Percentiles rank a stretch among this genome's conserved stretches.
These are phyloP conservation scores for Mellivora capensis DNA, from an alignment of 2,113 vertebrate genomes.

Conservation along the genomic window DNA sequence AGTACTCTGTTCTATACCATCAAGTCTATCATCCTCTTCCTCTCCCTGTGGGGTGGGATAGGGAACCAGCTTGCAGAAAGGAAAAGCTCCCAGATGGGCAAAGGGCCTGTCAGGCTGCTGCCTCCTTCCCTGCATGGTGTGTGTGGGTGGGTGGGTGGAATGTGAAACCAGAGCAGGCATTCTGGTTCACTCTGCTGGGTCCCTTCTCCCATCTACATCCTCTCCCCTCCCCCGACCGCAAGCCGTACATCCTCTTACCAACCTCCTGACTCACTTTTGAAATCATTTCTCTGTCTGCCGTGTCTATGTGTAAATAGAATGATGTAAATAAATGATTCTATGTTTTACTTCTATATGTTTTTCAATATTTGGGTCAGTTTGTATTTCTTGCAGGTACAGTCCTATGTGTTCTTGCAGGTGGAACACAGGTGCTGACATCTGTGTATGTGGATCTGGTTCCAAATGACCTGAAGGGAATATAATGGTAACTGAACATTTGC, in stretches of 20 bases:
- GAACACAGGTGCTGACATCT: neutral
- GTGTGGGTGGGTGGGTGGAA: neutral
- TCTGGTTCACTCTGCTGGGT: neutral
- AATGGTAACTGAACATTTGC: neutral
- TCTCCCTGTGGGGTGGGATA: neutral
- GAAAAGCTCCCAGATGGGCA: neutral
- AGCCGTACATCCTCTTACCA: neutral
- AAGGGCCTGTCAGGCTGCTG: neutral
- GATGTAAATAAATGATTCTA: neutral
- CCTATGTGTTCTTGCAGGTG: neutral
- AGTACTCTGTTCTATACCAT: neutral
- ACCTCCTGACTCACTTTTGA: neutral
- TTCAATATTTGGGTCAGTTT: neutral
- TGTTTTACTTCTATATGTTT: neutral
- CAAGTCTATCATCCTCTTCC: neutral
- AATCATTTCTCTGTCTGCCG: neutral
- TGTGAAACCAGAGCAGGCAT: neutral
- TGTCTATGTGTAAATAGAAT: neutral
- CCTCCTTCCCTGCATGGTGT: neutral
- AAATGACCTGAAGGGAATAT: neutral
- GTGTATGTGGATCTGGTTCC: neutral
- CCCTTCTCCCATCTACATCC: neutral
- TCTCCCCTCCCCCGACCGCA: neutral
- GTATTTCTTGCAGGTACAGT: neutral
- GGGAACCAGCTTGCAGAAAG: neutral